Percentiles rank a stretch among this genome's conserved stretches.
Evolutionary conservation across 1,140 invertebrate species (phyloP).

Genomic region (Sycophila sp.): DNA sequence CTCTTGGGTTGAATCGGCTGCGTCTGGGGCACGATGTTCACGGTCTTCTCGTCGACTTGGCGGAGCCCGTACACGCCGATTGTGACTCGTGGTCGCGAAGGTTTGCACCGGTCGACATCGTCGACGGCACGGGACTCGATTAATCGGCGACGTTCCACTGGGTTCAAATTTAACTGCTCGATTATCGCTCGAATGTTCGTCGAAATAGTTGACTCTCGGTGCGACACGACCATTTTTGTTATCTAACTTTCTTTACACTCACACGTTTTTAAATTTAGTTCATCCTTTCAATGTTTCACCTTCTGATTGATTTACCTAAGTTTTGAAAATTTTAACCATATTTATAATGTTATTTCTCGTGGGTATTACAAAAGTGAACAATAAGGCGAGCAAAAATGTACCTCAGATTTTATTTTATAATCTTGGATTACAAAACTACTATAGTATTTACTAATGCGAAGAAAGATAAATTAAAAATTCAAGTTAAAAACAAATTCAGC

Average conservation of each 20-base stretch:
- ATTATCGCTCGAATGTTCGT: constrained; percentile 64
- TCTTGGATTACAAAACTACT: too few species aligned
- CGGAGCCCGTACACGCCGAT: constrained; percentile 61
- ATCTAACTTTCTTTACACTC: constrained; percentile 16
- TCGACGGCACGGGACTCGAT: constrained; percentile 48
- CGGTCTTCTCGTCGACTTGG: constrained; percentile 14
- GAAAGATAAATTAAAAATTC: too few species aligned
- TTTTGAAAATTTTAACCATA: too few species aligned
- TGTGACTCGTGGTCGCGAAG: constrained; percentile 53
- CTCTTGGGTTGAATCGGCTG: background rate
- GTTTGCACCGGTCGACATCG: constrained; percentile 1
- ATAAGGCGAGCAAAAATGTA: too few species aligned
- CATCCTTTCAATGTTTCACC: too few species aligned
- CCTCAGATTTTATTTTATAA: too few species aligned
- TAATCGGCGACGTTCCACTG: constrained; percentile 53
- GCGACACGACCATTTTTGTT: constrained; percentile 61
- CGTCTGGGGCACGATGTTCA: background rate
- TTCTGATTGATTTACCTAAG: too few species aligned
- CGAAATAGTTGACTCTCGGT: constrained; percentile 58
- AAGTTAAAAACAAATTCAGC: too few species aligned
- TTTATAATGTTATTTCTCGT: too few species aligned
- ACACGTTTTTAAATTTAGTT: background rate
- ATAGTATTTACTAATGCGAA: too few species aligned
- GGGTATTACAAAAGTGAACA: too few species aligned
- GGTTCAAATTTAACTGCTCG: constrained; percentile 62